A percentile compares a stretch with the other conserved stretches of the same genome.
Evolutionary conservation across 2,888 invertebrate genomes (phyloP).

Genomic region (Mechanitis messenoides): DNA sequence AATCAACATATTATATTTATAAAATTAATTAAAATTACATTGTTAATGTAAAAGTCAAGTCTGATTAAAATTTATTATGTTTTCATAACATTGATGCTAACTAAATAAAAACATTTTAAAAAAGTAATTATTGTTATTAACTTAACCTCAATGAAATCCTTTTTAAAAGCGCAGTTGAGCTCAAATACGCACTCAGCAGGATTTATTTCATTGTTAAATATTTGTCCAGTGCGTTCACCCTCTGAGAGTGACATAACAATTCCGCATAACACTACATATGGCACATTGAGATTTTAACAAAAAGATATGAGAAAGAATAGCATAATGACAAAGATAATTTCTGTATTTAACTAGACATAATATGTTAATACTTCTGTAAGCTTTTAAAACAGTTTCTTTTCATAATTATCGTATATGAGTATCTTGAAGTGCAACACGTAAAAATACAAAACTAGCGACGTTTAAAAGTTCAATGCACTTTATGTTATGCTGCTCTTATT

Average conservation of each 20-base stretch:
- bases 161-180: background rate
- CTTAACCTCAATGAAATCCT: conserved; percentile 1
- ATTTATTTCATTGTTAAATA: conserved; percentile 51
- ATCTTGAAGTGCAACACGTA: background rate
- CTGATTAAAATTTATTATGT: too few relatives aligned
- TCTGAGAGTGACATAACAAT: conserved; percentile 52
- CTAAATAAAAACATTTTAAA: too few relatives aligned
- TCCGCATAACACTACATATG: conserved; percentile 48
- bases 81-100: too few relatives aligned
- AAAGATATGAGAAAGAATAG: too few relatives aligned
- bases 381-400: background rate
- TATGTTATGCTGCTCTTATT: conserved; percentile 1
- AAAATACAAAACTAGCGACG: conserved; percentile 1
- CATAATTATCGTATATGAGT: background rate
- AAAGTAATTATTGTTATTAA: background rate
- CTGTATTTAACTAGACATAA: too few relatives aligned
- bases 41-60: background rate
- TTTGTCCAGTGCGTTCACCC: conserved; percentile 65
- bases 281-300: conserved; percentile 2
- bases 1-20: too few relatives aligned
- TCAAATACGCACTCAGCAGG: conserved; percentile 35
- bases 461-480: background rate
- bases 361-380: background rate
- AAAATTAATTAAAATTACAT: background rate
- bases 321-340: too few relatives aligned